Evolutionary conservation across 35 echinoderm and acorn worm genomes (phyloP).

Genomic region (Apostichopus californicus): DNA sequence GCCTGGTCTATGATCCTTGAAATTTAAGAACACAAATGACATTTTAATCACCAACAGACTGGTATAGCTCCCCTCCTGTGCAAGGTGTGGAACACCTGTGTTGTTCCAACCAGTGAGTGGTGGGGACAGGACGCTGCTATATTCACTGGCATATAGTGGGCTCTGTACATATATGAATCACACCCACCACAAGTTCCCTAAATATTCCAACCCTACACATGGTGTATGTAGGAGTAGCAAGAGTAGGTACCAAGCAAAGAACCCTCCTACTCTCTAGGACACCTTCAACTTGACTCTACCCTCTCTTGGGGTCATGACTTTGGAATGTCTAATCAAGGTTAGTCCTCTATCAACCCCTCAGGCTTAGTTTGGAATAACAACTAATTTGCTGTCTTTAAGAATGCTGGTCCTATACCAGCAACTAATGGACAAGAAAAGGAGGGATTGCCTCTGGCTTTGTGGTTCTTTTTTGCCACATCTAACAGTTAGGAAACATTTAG

Average conservation of each 20-base stretch:
- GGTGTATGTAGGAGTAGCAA: too few relatives aligned
- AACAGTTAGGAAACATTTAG: too few relatives aligned
- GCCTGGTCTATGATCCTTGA: not conserved
- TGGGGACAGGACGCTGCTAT: not conserved
- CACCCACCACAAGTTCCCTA: not conserved
- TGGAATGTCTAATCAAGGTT: slow-evolving; percentile 47
- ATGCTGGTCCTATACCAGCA: not conserved
- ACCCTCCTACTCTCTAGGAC: not conserved
- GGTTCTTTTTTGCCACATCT: not conserved
- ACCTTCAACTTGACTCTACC: slow-evolving; percentile 43
- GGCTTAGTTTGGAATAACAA: slow-evolving; percentile 29
- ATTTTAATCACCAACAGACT: slow-evolving; percentile 36
- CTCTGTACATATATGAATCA: not conserved
- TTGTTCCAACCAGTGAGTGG: not conserved
- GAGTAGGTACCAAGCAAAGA: not conserved
- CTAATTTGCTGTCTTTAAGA: slow-evolving; percentile 35
- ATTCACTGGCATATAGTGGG: too few relatives aligned
- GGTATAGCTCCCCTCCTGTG: slow-evolving; percentile 33
- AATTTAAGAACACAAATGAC: slow-evolving; percentile 27
- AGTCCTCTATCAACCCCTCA: not conserved
- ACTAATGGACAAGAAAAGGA: not conserved
- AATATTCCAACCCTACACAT: too few relatives aligned
- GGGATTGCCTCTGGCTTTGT: slow-evolving; percentile 39
- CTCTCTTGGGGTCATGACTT: slow-evolving; percentile 40
- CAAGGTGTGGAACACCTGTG: slow-evolving; percentile 47